phyloP scores from a whole-genome alignment of 2,888 invertebrate genomes.

The Elegia similella region DNA sequence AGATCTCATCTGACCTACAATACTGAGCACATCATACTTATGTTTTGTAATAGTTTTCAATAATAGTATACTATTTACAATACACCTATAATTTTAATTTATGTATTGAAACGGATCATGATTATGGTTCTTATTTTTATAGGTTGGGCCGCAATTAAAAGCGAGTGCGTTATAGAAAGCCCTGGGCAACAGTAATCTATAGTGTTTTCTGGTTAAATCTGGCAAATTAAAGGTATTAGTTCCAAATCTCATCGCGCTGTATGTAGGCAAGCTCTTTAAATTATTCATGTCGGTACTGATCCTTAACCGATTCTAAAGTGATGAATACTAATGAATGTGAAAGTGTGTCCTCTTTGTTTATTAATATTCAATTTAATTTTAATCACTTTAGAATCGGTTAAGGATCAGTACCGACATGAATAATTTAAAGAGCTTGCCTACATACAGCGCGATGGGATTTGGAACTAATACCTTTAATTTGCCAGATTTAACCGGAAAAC shows the following conservation, averaged over 20 bases:
- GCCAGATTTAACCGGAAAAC: background rate
- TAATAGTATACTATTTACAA: too few relatives aligned
- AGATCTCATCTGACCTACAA: too few relatives aligned
- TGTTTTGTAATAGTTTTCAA: too few relatives aligned
- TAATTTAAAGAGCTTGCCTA: conserved; percentile 8
- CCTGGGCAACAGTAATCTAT: background rate
- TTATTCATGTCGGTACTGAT: conserved; percentile 8
- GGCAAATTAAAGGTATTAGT: background rate
- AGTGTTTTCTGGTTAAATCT: background rate
- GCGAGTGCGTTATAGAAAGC: background rate
- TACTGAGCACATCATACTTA: too few relatives aligned
- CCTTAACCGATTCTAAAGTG: background rate
- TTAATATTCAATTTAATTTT: conserved; percentile 11
- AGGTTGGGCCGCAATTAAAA: background rate
- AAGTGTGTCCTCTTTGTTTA: background rate
- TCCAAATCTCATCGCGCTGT: background rate
- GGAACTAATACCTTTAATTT: background rate
- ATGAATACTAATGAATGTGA: conserved; percentile 11
- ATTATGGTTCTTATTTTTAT: background rate
- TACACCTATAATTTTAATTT: too few relatives aligned
- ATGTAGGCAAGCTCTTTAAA: conserved; percentile 7
- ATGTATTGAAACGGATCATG: too few relatives aligned
- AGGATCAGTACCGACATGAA: conserved; percentile 6
- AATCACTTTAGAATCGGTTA: background rate
- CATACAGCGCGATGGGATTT: background rate